Evolutionary conservation across 2,113 vertebrate species (phyloP).

Genomic region (Chascanopsetta lugubris): DNA sequence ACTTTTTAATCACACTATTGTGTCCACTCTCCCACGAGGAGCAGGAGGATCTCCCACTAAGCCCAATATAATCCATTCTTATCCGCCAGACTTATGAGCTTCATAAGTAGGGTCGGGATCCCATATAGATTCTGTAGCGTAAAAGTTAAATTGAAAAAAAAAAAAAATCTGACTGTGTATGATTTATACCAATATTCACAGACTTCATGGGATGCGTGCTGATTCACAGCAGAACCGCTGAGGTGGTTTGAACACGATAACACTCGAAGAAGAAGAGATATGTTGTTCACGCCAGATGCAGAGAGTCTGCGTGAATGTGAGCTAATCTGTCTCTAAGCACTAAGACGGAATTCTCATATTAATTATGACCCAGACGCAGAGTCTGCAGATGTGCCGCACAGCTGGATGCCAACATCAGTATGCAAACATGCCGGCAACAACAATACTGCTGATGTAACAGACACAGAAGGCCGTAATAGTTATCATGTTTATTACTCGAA

Average conservation of each 20-base stretch:
- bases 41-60: conserved; percentile 37
- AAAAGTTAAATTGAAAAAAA: no score
- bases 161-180: neutral
- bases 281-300: neutral
- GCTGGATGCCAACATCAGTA: neutral
- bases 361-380: neutral
- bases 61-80: conserved; percentile 53
- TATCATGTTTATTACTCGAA: neutral
- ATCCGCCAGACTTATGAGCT: conserved; percentile 45
- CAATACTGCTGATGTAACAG: neutral
- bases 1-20: conserved; percentile 53
- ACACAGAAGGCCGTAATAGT: neutral
- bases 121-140: conserved; percentile 6
- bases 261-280: no score
- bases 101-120: conserved; percentile 32
- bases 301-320: neutral
- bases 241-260: neutral
- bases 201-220: neutral
- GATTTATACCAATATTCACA: neutral
- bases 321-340: neutral
- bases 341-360: neutral
- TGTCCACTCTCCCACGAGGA: conserved; percentile 22
- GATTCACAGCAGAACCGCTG: neutral
- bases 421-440: neutral
- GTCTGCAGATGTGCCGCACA: neutral